Evolutionary conservation across 64 coral and sea anemone genomes (phyloP).

Genomic region (Orbicella faveolata): DNA sequence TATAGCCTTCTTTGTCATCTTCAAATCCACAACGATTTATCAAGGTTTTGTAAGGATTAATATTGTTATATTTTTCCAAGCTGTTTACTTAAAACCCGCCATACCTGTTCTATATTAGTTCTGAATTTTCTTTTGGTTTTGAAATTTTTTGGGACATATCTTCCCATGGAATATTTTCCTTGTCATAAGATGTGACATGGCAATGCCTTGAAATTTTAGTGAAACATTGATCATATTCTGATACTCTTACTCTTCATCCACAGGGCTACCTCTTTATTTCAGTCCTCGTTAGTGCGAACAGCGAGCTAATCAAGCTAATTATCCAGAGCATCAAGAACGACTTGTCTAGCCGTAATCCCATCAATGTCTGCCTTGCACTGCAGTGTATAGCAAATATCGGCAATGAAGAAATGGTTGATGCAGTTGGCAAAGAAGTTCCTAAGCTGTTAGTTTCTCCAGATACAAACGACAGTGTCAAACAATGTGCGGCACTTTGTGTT

Average conservation of each 20-base stretch:
- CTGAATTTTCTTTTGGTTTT: too few relatives aligned
- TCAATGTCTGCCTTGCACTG: conserved; percentile 86
- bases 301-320: conserved; percentile 92
- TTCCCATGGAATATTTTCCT: too few relatives aligned
- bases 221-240: not conserved
- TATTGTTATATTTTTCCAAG: too few relatives aligned
- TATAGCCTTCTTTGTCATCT: too few relatives aligned
- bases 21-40: too few relatives aligned
- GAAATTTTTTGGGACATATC: too few relatives aligned
- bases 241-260: not conserved
- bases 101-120: too few relatives aligned
- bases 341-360: conserved; percentile 89
- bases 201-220: not conserved
- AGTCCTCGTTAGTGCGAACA: conserved; percentile 96
- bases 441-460: conserved; percentile 94
- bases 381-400: conserved; percentile 98
- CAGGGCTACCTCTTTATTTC: conserved; percentile 98
- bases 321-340: conserved; percentile 98
- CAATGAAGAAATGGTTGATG: conserved; percentile 96
- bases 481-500: conserved; percentile 90
- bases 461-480: conserved; percentile 93
- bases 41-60: too few relatives aligned
- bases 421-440: conserved; percentile 81
- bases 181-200: too few relatives aligned
- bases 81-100: too few relatives aligned